Evolutionary conservation across 2,888 invertebrate species (phyloP), one percentile per base, ranked within the genome.

Genomic region (Sipunculus nudus): DNA sequence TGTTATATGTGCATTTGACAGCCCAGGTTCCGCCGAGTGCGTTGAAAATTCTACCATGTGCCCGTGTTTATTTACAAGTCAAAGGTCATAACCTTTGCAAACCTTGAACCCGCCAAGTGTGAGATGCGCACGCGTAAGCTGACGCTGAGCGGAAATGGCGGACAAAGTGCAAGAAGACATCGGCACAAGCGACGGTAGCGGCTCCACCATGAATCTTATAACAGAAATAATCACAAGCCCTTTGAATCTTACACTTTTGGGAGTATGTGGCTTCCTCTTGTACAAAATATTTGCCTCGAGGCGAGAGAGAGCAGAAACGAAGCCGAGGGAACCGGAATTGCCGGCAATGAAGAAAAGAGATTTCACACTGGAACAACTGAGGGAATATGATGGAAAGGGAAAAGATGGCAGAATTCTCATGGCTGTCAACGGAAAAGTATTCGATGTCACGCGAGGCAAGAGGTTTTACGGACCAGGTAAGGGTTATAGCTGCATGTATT

Each of bases 381-480:
- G 89, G 71, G 88, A 90, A 72, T 96, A 89, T 82, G 92, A 96
- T 82, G 97, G 97, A 4, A 91, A 86, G 77, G 86, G 89, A 31
- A 65, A 73, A 38, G 95, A 96, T 78, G 94, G 94, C 28, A 87
- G 96, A 70, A 91, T 97, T 63, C 86, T 96, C 68, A 89, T 98
- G 43, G 96, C 94, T 8, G 93, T 97, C 53, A 96, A 96, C 84
- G 94, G 96, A 28, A 94, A 90, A 86, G 92, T 98, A 53, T 98
- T 94, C 85, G 97, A 98, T 86, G 95, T 91, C 70, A 96, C 96
- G 41, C 63, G 77, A 80, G 95, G 94, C 61, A 92, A 91, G 78
- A 87, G 89, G 67, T 95, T 94, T 84, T 97, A 97, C 85, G 96
- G 96, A 25, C 95, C 96, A 85, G 95, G 96, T 95, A 86, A 82